Percentiles rank a stretch among this genome's conserved stretches.
Conservation (phyloP, 2,888 invertebrate genomes). For the Drosophila leonis region DNA sequence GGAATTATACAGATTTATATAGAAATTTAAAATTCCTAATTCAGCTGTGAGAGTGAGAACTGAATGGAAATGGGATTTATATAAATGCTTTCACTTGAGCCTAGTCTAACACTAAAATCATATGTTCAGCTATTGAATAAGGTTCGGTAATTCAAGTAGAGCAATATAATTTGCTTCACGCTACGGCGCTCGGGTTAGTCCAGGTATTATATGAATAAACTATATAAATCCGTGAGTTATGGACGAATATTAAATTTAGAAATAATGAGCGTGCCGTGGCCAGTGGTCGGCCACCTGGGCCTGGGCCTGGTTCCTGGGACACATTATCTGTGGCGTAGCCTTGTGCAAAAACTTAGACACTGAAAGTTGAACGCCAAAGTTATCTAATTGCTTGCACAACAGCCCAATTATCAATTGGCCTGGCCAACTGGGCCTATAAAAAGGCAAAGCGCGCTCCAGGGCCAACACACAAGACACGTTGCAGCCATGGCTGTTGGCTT, state of each 20-base stretch:
- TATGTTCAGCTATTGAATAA: neutral
- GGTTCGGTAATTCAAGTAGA: neutral
- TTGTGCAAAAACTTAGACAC: slow-evolving; percentile 15
- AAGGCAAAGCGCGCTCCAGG: neutral
- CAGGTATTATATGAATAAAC: neutral
- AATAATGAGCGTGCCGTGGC: neutral
- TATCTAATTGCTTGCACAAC: slow-evolving; percentile 53
- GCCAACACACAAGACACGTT: neutral
- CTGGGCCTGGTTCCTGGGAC: neutral
- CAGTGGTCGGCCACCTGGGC: neutral
- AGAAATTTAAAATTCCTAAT: too few relatives aligned
- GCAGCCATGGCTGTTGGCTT: slow-evolving; percentile 17
- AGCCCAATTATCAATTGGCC: slow-evolving; percentile 52
- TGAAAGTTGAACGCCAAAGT: slow-evolving; percentile 36
- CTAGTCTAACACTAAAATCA: too few relatives aligned
- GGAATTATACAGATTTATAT: neutral
- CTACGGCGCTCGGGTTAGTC: neutral
- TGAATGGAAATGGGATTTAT: neutral
- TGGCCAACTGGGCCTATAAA: slow-evolving; percentile 5
- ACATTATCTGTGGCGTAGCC: neutral
- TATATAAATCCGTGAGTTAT: neutral
- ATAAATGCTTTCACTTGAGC: neutral
- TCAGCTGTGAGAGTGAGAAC: too few relatives aligned
- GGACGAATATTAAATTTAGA: neutral
- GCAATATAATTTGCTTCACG: neutral